Evolutionary conservation across 2,113 vertebrate genomes (phyloP).

Genomic region (Chlorodrepanis virens): DNA sequence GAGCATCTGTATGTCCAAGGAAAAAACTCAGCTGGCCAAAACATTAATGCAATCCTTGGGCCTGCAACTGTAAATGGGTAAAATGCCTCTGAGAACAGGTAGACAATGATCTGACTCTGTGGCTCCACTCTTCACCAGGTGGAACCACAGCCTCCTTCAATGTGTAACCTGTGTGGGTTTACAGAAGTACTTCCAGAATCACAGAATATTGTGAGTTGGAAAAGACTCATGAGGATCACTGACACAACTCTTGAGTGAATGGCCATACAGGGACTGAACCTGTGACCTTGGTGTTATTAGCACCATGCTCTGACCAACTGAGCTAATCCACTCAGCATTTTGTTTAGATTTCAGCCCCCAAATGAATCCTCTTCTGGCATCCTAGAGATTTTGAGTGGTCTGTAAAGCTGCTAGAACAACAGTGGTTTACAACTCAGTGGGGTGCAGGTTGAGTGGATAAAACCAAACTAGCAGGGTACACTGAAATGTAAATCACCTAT

Average conservation of each 20-base stretch:
- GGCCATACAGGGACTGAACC: neutral
- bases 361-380: neutral
- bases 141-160: neutral
- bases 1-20: neutral
- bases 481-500: neutral
- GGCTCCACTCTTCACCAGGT: neutral
- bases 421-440: neutral
- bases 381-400: neutral
- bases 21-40: neutral
- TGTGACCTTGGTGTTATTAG: too few species aligned
- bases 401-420: neutral
- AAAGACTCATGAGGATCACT: fast-evolving
- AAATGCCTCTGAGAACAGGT: neutral
- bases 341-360: neutral
- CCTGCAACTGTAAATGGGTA: neutral
- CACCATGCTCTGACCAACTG: neutral
- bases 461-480: neutral
- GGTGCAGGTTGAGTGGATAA: neutral
- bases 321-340: neutral
- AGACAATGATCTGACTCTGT: neutral
- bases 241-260: neutral
- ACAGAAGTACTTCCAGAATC: neutral
- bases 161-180: neutral
- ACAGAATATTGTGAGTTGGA: neutral
- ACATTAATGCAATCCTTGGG: neutral